Percentiles rank a stretch among this genome's conserved stretches.
phyloP scores from a whole-genome alignment of 2,888 invertebrate genomes.

The Pocota personata region DNA sequence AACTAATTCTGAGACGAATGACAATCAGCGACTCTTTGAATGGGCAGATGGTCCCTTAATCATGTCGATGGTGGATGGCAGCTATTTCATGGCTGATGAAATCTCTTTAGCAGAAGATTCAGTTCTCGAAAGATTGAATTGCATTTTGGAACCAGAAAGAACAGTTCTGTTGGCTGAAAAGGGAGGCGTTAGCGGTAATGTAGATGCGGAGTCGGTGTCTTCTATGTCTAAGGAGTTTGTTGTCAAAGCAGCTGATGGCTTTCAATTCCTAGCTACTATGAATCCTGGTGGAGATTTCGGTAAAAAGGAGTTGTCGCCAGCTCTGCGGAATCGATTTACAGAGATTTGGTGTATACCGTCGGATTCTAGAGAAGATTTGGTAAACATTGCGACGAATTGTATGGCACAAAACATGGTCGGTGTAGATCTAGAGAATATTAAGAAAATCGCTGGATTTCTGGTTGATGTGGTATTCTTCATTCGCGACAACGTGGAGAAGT shows the following conservation, averaged over 20 bases:
- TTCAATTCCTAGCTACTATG: slow-evolving; percentile 98
- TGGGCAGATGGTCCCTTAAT: slow-evolving; percentile 99
- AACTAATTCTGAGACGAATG: slow-evolving; percentile 57
- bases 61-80: slow-evolving; percentile 93
- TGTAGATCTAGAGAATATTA: slow-evolving; percentile 78
- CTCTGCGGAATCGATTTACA: slow-evolving; percentile 97
- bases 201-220: slow-evolving; percentile 73
- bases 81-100: slow-evolving; percentile 97
- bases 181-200: slow-evolving; percentile 86
- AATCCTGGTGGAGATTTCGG: slow-evolving; percentile 99
- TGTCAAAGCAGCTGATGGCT: slow-evolving; percentile 88
- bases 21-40: slow-evolving; percentile 89
- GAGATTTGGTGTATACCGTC: slow-evolving; percentile 98
- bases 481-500: slow-evolving; percentile 88
- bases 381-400: slow-evolving; percentile 92
- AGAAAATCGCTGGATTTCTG: slow-evolving; percentile 87
- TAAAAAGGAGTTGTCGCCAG: slow-evolving; percentile 99
- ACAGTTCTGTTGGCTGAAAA: slow-evolving; percentile 96
- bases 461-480: slow-evolving; percentile 93
- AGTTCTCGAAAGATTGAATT: slow-evolving; percentile 98
- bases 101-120: slow-evolving; percentile 99
- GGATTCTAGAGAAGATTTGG: slow-evolving; percentile 88
- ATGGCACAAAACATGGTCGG: slow-evolving; percentile 85
- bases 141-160: slow-evolving; percentile 96
- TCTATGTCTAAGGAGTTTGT: slow-evolving; percentile 83